Percentiles rank a stretch among this genome's conserved stretches.
These are phyloP conservation scores for Carapus acus DNA, from an alignment of 2,797 vertebrate genomes.

Conservation along the genomic window DNA sequence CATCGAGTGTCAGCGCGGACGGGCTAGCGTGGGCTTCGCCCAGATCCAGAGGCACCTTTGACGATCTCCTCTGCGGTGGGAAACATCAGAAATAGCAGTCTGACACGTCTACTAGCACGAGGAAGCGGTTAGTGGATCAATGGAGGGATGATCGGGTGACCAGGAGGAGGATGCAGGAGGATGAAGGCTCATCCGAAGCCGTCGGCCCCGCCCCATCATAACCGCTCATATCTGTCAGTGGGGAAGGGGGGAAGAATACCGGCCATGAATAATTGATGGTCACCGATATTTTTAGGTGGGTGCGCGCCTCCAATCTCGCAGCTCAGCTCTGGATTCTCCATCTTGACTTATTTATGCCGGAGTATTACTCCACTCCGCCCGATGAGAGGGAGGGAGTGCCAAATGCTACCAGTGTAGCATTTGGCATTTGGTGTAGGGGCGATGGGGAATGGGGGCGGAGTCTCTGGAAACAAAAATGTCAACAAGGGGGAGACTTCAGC, in stretches of 20 bases:
- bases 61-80: constrained; percentile 56
- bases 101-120: constrained; percentile 63
- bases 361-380: too few species aligned
- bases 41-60: constrained; percentile 62
- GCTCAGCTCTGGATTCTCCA: constrained; percentile 65
- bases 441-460: constrained; percentile 67
- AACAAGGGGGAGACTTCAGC: constrained; percentile 67
- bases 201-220: constrained; percentile 59
- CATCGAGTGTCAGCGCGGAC: constrained; percentile 61
- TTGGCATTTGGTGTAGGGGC: too few species aligned
- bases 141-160: constrained; percentile 67
- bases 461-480: constrained; percentile 68
- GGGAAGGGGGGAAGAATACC: constrained; percentile 68
- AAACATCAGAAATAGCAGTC: constrained; percentile 64
- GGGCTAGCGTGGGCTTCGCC: constrained; percentile 46
- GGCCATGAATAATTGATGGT: constrained; percentile 75
- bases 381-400: constrained; percentile 55
- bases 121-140: constrained; percentile 71
- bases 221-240: constrained; percentile 67
- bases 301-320: constrained; percentile 57
- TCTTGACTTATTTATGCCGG: constrained; percentile 72
- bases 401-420: too few species aligned
- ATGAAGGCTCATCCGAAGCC: constrained; percentile 52
- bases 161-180: constrained; percentile 39
- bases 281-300: constrained; percentile 76